A percentile compares a stretch with the other conserved stretches of the same genome.
These are phyloP conservation scores for Phrynocephalus forsythii DNA, from an alignment of 2,797 vertebrate genomes.

Conservation along the genomic window DNA sequence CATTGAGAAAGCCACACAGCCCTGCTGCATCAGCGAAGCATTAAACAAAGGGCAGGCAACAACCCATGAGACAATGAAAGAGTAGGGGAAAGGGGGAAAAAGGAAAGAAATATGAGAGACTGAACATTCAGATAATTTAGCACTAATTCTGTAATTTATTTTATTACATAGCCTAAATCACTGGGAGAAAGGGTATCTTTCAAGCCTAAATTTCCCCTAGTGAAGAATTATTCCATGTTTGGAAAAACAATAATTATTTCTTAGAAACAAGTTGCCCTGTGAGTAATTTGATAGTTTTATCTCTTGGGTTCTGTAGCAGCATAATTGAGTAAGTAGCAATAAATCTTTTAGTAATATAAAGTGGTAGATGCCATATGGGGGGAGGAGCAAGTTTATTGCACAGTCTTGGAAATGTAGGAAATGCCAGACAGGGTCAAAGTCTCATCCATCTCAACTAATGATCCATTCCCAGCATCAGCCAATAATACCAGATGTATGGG, in stretches of 20 bases:
- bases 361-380: neutral
- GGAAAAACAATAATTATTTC: constrained; percentile 57
- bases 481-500: fast-evolving
- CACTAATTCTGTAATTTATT: constrained; percentile 50
- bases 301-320: constrained; percentile 48
- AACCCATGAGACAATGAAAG: neutral
- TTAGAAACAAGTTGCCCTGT: constrained; percentile 53
- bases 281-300: constrained; percentile 59
- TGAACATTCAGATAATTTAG: constrained; percentile 17
- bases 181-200: constrained; percentile 41
- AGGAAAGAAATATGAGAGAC: constrained; percentile 14
- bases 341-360: constrained; percentile 49
- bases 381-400: neutral
- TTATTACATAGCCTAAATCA: constrained; percentile 45
- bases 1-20: neutral
- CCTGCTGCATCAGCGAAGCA: neutral
- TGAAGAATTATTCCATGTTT: constrained; percentile 47
- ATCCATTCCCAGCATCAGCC: neutral
- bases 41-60: neutral
- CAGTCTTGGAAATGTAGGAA: neutral
- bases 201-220: constrained; percentile 47
- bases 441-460: constrained; percentile 10
- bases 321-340: constrained; percentile 37
- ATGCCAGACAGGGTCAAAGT: neutral
- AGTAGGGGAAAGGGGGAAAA: neutral